Evolutionary conservation across 2,113 vertebrate genomes (phyloP), one percentile per base, ranked within the genome.

Genomic region (Ciconia maguari): DNA sequence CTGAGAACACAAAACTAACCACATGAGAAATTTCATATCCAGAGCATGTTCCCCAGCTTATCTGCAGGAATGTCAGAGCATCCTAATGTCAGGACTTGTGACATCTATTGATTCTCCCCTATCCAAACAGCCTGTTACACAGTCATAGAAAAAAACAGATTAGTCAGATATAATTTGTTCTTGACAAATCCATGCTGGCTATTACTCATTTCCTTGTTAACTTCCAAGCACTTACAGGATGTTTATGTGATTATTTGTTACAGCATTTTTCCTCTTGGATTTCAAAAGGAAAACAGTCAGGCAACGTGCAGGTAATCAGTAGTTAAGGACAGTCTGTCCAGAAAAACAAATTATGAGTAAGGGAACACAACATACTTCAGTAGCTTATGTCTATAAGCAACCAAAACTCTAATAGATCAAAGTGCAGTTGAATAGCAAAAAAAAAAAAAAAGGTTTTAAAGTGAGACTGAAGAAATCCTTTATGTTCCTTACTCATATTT

Each of bases 221-320:
- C 48, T 93, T 94, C 48, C 49, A 89, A 94, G 66, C 70, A 72
- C 25, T 80, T 85, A 66, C 25, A 65, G 34, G 46, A 76, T 49
- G 87, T 87, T 95, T 79, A 79, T 64, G 30, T 71, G n/a, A 68
- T 64, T 93, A 77, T 86, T 92, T 65, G 34, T 91, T 90, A 86
- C 11, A 70, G 48, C 29, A 90, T 64, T 90, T 95, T 74, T 78
- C 44, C 42, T 75, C 4, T 1, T 6, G 0, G 17, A 93, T 93
- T 93, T 93, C 42, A 38, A 87, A 95, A 81, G 48, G 38, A 74
- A 76, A 90, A 76, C 14, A 89, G 62, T 58, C 52, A 74, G 68
- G 51, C n/a, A 81, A 60, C 2, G 2, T 60, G 74, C 38, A 75
- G 51, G 65, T 84, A 92, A 94, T 79, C 75, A 46, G 76, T 48